phyloP scores from a whole-genome alignment of 2,888 invertebrate genomes.

The Diplolepis rosae region DNA sequence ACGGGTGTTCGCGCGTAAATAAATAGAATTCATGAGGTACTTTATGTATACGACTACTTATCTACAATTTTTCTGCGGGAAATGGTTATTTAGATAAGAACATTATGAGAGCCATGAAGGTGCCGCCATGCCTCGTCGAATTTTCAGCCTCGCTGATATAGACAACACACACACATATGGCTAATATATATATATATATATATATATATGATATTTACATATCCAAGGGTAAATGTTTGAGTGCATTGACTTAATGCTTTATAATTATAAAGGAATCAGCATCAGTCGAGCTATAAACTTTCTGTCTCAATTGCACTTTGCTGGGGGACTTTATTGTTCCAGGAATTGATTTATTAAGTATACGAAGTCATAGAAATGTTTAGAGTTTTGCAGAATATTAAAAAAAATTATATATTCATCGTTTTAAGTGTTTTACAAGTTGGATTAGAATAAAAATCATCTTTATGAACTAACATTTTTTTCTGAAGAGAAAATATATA shows the following conservation, averaged over 20 bases:
- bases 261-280: background rate
- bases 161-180: conserved; percentile 27
- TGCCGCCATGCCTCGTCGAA: conserved; percentile 54
- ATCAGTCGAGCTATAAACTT: background rate
- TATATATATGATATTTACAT: background rate
- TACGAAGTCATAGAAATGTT: background rate
- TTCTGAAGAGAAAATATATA: too few species aligned
- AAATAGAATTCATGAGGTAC: conserved; percentile 44
- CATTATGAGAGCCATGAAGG: conserved; percentile 56
- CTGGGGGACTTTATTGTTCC: background rate
- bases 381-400: too few species aligned
- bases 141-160: conserved; percentile 45
- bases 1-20: conserved; percentile 30
- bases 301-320: background rate
- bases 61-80: conserved; percentile 57
- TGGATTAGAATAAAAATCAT: too few species aligned
- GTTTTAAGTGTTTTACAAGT: too few species aligned
- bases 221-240: background rate
- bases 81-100: conserved; percentile 57
- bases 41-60: conserved; percentile 41
- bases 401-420: too few species aligned
- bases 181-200: background rate
- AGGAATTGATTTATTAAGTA: conserved; percentile 1
- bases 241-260: background rate
- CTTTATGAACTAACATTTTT: too few species aligned